Evolutionary conservation across 2,888 invertebrate genomes (phyloP), one percentile per base, ranked within the genome.

Genomic region (Koerneria pararmatus): DNA sequence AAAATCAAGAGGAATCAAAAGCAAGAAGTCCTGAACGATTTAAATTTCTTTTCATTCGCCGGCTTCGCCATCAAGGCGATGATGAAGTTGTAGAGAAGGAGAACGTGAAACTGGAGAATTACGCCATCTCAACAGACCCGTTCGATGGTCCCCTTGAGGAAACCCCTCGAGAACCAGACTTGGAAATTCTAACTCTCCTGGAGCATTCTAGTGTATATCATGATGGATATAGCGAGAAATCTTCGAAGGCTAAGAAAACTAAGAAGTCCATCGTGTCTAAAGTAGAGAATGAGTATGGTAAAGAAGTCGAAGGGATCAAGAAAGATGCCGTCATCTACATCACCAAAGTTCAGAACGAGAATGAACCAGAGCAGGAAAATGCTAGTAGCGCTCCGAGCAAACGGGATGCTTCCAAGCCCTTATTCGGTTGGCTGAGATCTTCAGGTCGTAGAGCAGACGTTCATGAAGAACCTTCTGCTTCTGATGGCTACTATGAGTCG

Each of bases 331-430:
- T 58, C 27, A 29, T 29, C 58, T 58, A 58, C 58, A 58, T 58
- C 58, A 41, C 58, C 58, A 58, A 58, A n/a, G 58, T 58, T 37
- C 58, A 37, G 37, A 58, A 58, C 37, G 58, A 58, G 22, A 58
- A 31, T 41, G 58, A 58, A n/a, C n/a, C n/a, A 41, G 58, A 58
- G 22, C 37, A 58, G 6, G 58, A 58, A 31, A 37, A 35, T 31
- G 58, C 41, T 19, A 41, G n/a, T 1, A 27, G 24, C 27, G 27
- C 6, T 22, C 6, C 57, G 34, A 11, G 5, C 37, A 31, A 31
- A 19, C 19, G 27, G 58, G 37, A 58, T 19, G 29, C 58, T 32
- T 57, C 57, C 22, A 37, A 27, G 22, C 58, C 58, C 37, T 41
- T 58, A 37, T 58, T 58, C 58, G 58, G 58, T 24, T 58, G 58